Base-by-base conservation (phyloP, 2,888 invertebrate genomes). In the Nephrotoma appendiculata region DNA sequence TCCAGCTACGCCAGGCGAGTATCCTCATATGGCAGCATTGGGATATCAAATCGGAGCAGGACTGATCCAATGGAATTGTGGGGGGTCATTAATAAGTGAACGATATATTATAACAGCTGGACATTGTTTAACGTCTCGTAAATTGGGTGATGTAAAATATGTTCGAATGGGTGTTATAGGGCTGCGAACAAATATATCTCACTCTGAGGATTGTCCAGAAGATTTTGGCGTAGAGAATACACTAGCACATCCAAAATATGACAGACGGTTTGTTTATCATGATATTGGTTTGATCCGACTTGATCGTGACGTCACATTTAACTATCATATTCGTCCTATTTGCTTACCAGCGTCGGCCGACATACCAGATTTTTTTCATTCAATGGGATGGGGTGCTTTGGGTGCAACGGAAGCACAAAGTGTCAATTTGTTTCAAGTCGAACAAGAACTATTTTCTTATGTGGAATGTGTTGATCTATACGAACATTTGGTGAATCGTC, bases 71-170 rank as follows among this genome's bases (percentile, higher is more conserved):
- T 93, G 92, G 92, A 87, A 88, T 6, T 95, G 95, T 89, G 94
- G 94, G 0, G 95, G 94, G 0, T 92, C 93, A 0, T 89, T 95
- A 52, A 92, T 95, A 42, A 93, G 93, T 86, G 91, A 92, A 5
- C 89, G 90, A 85, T 94, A 92, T 89, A 91, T 95, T 3, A 89
- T 94, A 11, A 94, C 94, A 0, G 94, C 95, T 3, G 94, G 94
- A 0, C 94, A 94, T 89, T 94, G 94, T 88, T 88, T 91, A 41
- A 87, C 88, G 1, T n/a, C 42, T 15, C 42, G 6, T 19, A 12
- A 6, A 9, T 6, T 11, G 12, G 89, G 88, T 5, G 43, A 87
- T 7, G 89, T 89, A 0, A 88, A 89, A 52, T 89, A 88, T 86
- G 91, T 91, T 0, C 89, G 91, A 0, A 88, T 92, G 48, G 92